Conservation (phyloP, 2,797 vertebrate genomes). For the Leuciscus waleckii region DNA sequence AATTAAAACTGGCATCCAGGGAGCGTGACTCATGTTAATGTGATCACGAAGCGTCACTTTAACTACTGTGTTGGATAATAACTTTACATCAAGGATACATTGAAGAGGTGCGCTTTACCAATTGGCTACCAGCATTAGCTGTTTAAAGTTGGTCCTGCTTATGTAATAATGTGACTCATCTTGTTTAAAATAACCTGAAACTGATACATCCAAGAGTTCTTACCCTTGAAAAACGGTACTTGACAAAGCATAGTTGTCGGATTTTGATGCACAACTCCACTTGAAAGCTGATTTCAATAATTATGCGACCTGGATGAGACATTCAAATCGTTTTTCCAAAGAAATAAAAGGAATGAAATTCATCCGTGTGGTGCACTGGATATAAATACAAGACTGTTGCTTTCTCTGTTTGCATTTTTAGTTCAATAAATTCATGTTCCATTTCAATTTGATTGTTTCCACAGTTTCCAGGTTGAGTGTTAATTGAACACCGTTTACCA, state of each 20-base stretch:
- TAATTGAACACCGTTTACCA: not conserved
- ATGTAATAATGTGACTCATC: conserved; percentile 17
- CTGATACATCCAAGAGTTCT: not conserved
- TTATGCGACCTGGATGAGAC: not conserved
- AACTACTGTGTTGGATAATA: conserved; percentile 2
- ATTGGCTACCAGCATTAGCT: not conserved
- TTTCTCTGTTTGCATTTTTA: not conserved
- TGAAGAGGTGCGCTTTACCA: not conserved
- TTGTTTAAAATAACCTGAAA: conserved; percentile 17
- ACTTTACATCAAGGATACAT: not conserved
- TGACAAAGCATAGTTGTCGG: not conserved
- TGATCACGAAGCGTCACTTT: not conserved
- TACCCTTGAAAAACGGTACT: not conserved
- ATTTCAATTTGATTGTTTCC: not conserved
- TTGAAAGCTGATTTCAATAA: conserved; percentile 19
- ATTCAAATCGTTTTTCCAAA: not conserved
- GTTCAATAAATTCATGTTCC: not conserved
- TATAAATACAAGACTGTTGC: not conserved
- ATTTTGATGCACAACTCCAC: not conserved
- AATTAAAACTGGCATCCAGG: conserved; percentile 16
- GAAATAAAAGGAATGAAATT: not conserved
- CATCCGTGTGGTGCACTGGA: not conserved
- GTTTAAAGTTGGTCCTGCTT: conserved; percentile 19
- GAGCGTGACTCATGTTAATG: not conserved
- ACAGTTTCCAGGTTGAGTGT: not conserved